Evolutionary conservation across 2,797 vertebrate species (phyloP).

Genomic region (Heliangelus exortis): DNA sequence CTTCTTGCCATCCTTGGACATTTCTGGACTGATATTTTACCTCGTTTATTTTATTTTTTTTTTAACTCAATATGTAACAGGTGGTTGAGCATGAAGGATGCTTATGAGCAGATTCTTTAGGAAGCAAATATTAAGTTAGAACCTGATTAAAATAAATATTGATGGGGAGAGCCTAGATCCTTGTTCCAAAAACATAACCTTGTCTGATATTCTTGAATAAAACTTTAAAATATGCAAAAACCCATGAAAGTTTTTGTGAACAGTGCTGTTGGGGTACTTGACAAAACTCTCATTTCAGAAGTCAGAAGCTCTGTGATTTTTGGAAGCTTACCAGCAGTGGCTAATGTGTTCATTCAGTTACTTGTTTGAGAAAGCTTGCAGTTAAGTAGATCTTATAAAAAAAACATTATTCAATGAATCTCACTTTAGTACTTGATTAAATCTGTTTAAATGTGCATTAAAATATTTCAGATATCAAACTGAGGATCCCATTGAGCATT

Average conservation of each 20-base stretch:
- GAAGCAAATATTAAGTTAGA: background rate
- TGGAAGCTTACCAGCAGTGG: background rate
- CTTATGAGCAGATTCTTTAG: background rate
- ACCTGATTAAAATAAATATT: background rate
- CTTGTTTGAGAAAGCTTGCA: background rate
- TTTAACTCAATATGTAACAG: background rate
- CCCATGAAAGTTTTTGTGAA: background rate
- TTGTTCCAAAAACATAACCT: background rate
- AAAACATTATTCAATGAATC: background rate
- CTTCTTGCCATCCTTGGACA: background rate
- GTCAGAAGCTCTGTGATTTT: background rate
- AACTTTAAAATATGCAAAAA: background rate
- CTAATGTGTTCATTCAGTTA: background rate
- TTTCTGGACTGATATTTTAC: background rate
- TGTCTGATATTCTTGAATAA: background rate
- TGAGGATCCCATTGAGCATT: background rate
- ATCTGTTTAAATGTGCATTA: constrained; percentile 32
- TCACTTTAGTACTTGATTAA: constrained; percentile 9
- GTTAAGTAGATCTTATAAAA: background rate
- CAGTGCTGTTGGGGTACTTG: background rate
- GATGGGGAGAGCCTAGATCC: background rate
- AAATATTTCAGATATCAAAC: background rate
- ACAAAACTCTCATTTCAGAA: background rate
- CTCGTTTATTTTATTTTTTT: background rate
- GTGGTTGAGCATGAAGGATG: background rate